Percentiles rank a stretch among this genome's conserved stretches.
phyloP scores from a whole-genome alignment of 2,113 vertebrate genomes.

The Scomber scombrus region DNA sequence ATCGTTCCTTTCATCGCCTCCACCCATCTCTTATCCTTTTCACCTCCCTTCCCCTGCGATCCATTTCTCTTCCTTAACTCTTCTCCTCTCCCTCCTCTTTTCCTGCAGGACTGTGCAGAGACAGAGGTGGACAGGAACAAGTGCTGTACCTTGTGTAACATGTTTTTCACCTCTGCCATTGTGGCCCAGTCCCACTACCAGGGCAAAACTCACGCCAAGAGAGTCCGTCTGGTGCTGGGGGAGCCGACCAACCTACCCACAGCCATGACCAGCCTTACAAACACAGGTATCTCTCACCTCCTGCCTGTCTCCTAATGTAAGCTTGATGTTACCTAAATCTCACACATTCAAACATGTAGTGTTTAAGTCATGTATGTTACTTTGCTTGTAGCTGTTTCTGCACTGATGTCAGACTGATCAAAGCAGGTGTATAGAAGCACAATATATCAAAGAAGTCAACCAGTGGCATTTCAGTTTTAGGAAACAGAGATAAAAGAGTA shows the following conservation, averaged over 20 bases:
- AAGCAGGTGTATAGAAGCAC: neutral
- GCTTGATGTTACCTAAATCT: conserved; percentile 14
- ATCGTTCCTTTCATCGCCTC: conserved; percentile 25
- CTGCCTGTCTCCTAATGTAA: neutral
- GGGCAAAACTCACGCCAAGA: conserved; percentile 89
- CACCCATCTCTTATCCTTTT: conserved; percentile 8
- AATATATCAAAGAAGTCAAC: neutral
- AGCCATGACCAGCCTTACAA: conserved; percentile 74
- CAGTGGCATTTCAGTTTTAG: neutral
- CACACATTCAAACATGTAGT: neutral
- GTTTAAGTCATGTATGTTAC: neutral
- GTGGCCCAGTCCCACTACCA: conserved; percentile 91
- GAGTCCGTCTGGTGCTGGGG: conserved; percentile 87
- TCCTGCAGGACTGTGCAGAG: conserved; percentile 85
- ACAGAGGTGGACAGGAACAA: conserved; percentile 89
- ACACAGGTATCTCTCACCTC: conserved; percentile 65
- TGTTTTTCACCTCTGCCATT: conserved; percentile 91
- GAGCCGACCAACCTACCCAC: conserved; percentile 78
- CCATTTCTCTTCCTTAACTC: conserved; percentile 23
- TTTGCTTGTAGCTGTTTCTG: neutral
- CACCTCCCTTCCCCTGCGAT: conserved; percentile 22
- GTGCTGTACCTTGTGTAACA: conserved; percentile 89
- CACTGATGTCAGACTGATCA: neutral
- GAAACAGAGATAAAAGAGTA: conserved; percentile 9
- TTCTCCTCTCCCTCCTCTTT: conserved; percentile 11